Evolutionary conservation across 2,797 vertebrate species (phyloP).

Genomic region (Danio kyathit): DNA sequence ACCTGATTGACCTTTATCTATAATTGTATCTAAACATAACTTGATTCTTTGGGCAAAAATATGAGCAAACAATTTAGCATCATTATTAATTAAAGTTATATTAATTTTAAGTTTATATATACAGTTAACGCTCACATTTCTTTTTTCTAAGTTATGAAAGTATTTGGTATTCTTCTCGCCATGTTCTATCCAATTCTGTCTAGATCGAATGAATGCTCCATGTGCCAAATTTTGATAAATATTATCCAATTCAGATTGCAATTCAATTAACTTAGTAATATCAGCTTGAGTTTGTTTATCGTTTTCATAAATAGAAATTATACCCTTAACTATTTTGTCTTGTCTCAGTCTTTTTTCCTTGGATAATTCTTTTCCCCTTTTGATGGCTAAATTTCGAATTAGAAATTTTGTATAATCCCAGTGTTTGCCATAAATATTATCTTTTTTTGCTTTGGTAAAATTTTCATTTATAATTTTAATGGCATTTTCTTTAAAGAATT

Average conservation of each 20-base stretch:
- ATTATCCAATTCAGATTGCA: background rate
- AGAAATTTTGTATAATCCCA: background rate
- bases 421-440: too few relatives aligned
- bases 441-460: background rate
- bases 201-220: too few relatives aligned
- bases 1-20: too few relatives aligned
- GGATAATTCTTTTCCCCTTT: background rate
- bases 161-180: background rate
- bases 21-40: too few relatives aligned
- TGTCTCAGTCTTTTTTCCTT: slow-evolving; percentile 1
- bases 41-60: too few relatives aligned
- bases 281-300: background rate
- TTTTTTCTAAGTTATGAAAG: slow-evolving; percentile 19
- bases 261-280: background rate
- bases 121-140: background rate
- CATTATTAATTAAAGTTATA: too few relatives aligned
- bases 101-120: too few relatives aligned
- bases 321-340: background rate
- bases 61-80: too few relatives aligned
- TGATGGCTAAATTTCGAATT: background rate
- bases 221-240: background rate
- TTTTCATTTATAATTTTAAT: background rate
- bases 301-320: background rate
- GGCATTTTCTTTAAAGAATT: background rate
- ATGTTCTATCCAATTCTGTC: background rate